These are phyloP conservation scores for Toxotes chatareus DNA, from an alignment of 2,113 vertebrate genomes.

Conservation along the genomic window DNA sequence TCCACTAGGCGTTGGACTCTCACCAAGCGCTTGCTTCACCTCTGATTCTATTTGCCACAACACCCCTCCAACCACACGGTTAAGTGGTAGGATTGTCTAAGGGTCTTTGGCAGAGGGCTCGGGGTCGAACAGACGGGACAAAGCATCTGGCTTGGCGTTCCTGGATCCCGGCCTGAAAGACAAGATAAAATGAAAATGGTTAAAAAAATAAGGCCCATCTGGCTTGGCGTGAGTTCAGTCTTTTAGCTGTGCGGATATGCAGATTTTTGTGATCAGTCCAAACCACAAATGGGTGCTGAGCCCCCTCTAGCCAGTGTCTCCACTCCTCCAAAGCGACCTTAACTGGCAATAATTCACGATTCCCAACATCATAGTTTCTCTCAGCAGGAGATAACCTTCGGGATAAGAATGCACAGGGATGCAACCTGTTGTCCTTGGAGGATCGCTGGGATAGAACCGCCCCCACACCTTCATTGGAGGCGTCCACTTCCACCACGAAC, in stretches of 20 bases:
- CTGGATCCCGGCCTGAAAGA: not conserved
- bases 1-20: not conserved
- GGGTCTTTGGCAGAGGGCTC: not conserved
- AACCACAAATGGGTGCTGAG: not conserved
- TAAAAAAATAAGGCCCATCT: not conserved
- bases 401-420: not conserved
- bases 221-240: not conserved
- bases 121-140: not conserved
- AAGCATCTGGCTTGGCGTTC: not conserved
- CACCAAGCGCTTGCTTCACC: not conserved
- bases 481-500: not conserved
- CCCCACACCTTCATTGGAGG: not conserved
- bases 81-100: not conserved
- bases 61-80: not conserved
- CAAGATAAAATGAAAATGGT: not conserved
- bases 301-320: not conserved
- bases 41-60: not conserved
- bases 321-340: not conserved
- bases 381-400: not conserved
- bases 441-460: not conserved
- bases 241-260: not conserved
- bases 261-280: conserved; percentile 1
- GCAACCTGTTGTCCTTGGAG: not conserved
- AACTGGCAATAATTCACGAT: not conserved
- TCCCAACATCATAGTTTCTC: not conserved